These are phyloP conservation scores for Drosophila arawakana DNA, from an alignment of 1,140 invertebrate species.

Conservation along the genomic window DNA sequence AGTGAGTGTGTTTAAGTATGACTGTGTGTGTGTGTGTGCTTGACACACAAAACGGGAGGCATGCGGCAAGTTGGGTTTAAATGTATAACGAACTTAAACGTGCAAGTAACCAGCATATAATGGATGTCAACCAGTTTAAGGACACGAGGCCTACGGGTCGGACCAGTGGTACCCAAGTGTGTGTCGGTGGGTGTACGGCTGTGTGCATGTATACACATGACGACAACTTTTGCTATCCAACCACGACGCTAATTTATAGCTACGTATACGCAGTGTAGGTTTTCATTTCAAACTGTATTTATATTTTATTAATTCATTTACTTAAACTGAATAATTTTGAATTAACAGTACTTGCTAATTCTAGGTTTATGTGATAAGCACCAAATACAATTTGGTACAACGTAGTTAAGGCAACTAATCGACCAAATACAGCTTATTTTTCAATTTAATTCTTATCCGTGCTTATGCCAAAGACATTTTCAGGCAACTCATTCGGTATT, in stretches of 20 bases:
- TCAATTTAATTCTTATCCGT: too few relatives aligned
- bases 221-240: constrained; percentile 49
- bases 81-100: constrained; percentile 80
- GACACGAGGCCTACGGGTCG: constrained; percentile 59
- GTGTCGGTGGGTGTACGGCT: constrained; percentile 20
- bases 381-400: too few relatives aligned
- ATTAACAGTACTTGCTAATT: too few relatives aligned
- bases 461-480: background rate
- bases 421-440: background rate
- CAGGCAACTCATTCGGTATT: background rate
- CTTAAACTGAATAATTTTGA: too few relatives aligned
- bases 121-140: constrained; percentile 65
- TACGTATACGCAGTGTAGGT: constrained; percentile 51
- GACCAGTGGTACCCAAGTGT: constrained; percentile 7
- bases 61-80: constrained; percentile 54
- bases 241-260: constrained; percentile 73
- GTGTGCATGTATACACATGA: constrained; percentile 27
- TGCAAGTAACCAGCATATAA: constrained; percentile 77
- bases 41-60: constrained; percentile 67
- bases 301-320: constrained; percentile 1
- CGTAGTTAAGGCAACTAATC: background rate
- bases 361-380: too few relatives aligned
- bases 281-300: constrained; percentile 20
- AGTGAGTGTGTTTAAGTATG: constrained; percentile 1
- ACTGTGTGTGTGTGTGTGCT: constrained; percentile 52